Evolutionary conservation across 1,140 invertebrate species (phyloP), one percentile per base, ranked within the genome.

Genomic region (Parasteatoda tepidariorum): DNA sequence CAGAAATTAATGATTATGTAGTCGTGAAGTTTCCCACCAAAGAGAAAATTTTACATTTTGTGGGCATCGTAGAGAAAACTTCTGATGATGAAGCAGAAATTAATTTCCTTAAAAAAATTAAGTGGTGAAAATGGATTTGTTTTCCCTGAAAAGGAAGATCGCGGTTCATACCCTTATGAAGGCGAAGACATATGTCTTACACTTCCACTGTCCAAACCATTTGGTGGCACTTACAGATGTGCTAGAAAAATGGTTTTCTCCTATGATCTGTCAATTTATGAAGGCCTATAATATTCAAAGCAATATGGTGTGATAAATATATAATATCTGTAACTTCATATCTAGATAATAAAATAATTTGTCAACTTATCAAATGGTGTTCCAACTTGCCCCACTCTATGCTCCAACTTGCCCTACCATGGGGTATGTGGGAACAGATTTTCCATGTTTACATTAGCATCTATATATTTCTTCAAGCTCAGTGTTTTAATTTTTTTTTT

Each of bases 1-100:
- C 66, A n/a, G 31, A 68, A 68, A 68, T 68, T 68, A 68, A 68
- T 68, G 66, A 68, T 15, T 68, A 13, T 68, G 66, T 68, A 22
- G 66, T 68, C 31, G 18, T 68, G 66, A 68, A 41, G 33, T 68
- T 68, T 68, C 18, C 66, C 33, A 68, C 66, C 41, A 38, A 68
- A 68, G 41, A 68, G 30, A 68, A 68, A 38, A 68, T 41, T 68
- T 34, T 68, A 68, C 33, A 38, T 24, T 68, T 68, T 68, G 66
- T 68, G 34, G 66, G 18, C 34, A 38, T 41, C 41, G 66, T 68
- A 68, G 66, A 68, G 41, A 24, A 3, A 68, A 33, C 41, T 38
- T 38, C 5, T 38, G 66, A 68, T 41, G 66, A 68, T 34, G 66
- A 68, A 41, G 66, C 24, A 22, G 66, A 68, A 68, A 68, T 68